phyloP scores from a whole-genome alignment of 2,888 invertebrate genomes.

The Leptinotarsa tumamoca region DNA sequence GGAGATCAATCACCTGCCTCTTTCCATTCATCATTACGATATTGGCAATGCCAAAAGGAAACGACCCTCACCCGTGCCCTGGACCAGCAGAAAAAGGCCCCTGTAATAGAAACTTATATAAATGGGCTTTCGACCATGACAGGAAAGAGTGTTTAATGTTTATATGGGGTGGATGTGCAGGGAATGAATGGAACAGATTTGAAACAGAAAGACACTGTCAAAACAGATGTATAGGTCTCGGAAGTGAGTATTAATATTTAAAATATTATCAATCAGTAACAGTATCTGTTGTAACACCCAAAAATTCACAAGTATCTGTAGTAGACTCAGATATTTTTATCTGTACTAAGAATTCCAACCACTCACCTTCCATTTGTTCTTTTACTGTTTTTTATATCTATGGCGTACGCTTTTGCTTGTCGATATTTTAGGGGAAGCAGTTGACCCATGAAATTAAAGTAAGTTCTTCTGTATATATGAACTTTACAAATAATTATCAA shows the following conservation, averaged over 20 bases:
- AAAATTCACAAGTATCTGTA: too few species aligned
- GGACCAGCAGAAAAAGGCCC: constrained; percentile 63
- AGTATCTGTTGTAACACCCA: not conserved
- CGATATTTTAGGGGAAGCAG: too few species aligned
- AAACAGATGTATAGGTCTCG: constrained; percentile 73
- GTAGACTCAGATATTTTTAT: too few species aligned
- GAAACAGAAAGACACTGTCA: constrained; percentile 76
- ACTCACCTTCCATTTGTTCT: too few species aligned
- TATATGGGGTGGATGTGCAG: constrained; percentile 78
- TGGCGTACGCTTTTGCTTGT: too few species aligned
- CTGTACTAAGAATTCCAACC: too few species aligned
- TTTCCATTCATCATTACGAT: constrained; percentile 39
- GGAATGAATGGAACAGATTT: constrained; percentile 76
- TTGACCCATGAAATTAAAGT: too few species aligned
- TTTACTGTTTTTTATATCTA: too few species aligned
- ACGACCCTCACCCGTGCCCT: constrained; percentile 64
- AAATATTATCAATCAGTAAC: not conserved
- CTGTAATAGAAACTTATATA: constrained; percentile 73
- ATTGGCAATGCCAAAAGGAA: constrained; percentile 48
- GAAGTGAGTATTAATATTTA: constrained; percentile 65
- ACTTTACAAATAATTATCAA: too few species aligned
- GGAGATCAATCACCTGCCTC: constrained; percentile 39
- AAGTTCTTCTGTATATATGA: too few species aligned
- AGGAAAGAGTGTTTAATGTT: constrained; percentile 73
- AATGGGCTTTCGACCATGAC: constrained; percentile 75